A percentile compares a stretch with the other conserved stretches of the same genome.
Evolutionary conservation across 2,797 vertebrate genomes (phyloP).

Genomic region (Sus cebifrons): DNA sequence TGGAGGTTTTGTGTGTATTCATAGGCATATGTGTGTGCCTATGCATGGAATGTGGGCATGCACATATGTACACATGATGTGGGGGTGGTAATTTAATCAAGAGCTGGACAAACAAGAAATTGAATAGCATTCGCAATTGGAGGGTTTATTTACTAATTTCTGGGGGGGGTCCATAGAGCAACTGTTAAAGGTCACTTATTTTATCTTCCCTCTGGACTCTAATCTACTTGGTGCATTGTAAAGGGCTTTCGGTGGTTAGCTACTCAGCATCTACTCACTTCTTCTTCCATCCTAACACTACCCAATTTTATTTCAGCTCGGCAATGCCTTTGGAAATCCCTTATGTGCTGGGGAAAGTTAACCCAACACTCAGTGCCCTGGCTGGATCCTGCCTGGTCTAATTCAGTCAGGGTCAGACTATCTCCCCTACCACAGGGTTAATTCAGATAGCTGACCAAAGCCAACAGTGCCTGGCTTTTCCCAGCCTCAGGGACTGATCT

Average conservation of each 20-base stretch:
- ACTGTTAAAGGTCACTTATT: not conserved
- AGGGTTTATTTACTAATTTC: not conserved
- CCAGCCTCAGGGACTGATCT: not conserved
- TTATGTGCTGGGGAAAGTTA: not conserved
- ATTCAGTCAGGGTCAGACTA: too few species aligned
- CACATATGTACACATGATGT: accelerated
- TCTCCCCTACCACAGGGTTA: too few species aligned
- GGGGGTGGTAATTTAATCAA: not conserved
- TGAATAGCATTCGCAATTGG: not conserved
- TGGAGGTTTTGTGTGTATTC: not conserved
- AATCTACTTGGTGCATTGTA: accelerated
- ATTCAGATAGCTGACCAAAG: not conserved
- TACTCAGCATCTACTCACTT: not conserved
- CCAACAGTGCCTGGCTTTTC: not conserved
- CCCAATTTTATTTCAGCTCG: not conserved
- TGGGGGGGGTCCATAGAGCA: not conserved
- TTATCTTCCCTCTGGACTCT: not conserved
- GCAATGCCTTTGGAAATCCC: not conserved
- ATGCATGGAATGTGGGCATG: accelerated
- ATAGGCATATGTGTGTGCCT: accelerated
- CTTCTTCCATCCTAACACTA: not conserved
- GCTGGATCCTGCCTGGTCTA: too few species aligned
- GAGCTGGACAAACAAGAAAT: not conserved
- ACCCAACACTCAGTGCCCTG: too few species aligned
- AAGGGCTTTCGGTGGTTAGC: not conserved